Base-by-base conservation (phyloP, 2,113 vertebrate species). In the Todiramphus chloris region DNA sequence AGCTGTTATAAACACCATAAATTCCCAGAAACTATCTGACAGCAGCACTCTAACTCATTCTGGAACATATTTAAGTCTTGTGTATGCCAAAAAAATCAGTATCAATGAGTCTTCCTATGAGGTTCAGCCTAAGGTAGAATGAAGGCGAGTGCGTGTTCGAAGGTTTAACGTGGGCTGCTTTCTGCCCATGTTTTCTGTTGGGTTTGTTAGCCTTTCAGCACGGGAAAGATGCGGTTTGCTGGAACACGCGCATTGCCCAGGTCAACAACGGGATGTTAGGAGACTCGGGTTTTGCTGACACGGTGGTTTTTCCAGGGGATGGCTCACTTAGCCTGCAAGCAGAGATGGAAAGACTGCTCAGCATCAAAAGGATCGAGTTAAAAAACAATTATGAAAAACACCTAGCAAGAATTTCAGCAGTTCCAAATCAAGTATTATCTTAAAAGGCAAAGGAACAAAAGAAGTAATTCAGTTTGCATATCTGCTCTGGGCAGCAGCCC, bases 361-460 rank as follows among this genome's bases (percentile, higher is more conserved):
- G 39, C 33, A 43, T 75, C 68, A 86, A 83, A 92, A 89, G 64
- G 31, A 70, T 6, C 50, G 72, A 83, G 46, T 89, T 95, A 87
- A 50, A 77, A 95, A 86, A 59, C 41, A 78, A 25, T 68, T 87
- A 51, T 8, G 56, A 93, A 91, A 70, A 94, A 82, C 62, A 84
- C 77, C 76, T 95, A 91, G 81, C 15, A 91, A 82, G 60, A 91
- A 68, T 84, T 93, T 89, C 50, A 91, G 73, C 28, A 68, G 48
- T 51, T 95, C 53, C 76, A 94, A 84, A 82, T 75, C 43, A 91
- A 94, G 83, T 78, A 68, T 89, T 89, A 82, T 87, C 89, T 95
- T 91, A 89, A 96, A 94, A 91, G 77, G 76, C 69, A 94, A 81
- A 84, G 48, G 58, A 94, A 96, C 64, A 84, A 91, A 92, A 93